phyloP scores from a whole-genome alignment of 2,113 vertebrate genomes.

The Buteo buteo region DNA sequence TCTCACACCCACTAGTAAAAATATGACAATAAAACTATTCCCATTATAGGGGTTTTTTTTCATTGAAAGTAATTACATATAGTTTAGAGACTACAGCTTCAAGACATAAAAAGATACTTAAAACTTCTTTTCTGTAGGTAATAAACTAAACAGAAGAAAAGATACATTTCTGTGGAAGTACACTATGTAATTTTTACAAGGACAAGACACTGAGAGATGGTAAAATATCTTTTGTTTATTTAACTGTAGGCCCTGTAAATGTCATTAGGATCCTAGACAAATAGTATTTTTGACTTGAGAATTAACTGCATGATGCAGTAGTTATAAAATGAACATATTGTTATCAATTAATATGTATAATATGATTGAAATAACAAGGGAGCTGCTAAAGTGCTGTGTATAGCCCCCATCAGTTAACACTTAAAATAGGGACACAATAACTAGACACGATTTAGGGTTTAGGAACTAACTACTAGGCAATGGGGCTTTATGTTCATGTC shows the following conservation, averaged over 20 bases:
- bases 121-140: slow-evolving; percentile 67
- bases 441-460: too few relatives aligned
- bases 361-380: too few relatives aligned
- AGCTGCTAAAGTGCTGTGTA: too few relatives aligned
- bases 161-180: slow-evolving; percentile 33
- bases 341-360: too few relatives aligned
- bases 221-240: slow-evolving; percentile 43
- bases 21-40: slow-evolving; percentile 78
- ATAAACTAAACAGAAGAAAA: slow-evolving; percentile 44
- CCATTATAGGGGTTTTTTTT: slow-evolving; percentile 59
- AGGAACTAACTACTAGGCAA: too few relatives aligned
- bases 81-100: slow-evolving; percentile 66
- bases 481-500: too few relatives aligned
- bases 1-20: slow-evolving; percentile 76
- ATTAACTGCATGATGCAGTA: not conserved
- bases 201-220: not conserved
- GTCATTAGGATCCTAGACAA: slow-evolving; percentile 8
- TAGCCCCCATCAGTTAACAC: too few relatives aligned
- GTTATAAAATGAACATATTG: not conserved
- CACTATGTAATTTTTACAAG: slow-evolving; percentile 22
- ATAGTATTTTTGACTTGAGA: slow-evolving; percentile 4
- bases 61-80: slow-evolving; percentile 70
- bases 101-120: slow-evolving; percentile 60
- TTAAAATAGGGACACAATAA: too few relatives aligned
- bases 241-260: slow-evolving; percentile 44